A percentile compares a stretch with the other conserved stretches of the same genome.
Evolutionary conservation across 2,113 vertebrate species (phyloP).

Genomic region (Thamnaconus septentrionalis): DNA sequence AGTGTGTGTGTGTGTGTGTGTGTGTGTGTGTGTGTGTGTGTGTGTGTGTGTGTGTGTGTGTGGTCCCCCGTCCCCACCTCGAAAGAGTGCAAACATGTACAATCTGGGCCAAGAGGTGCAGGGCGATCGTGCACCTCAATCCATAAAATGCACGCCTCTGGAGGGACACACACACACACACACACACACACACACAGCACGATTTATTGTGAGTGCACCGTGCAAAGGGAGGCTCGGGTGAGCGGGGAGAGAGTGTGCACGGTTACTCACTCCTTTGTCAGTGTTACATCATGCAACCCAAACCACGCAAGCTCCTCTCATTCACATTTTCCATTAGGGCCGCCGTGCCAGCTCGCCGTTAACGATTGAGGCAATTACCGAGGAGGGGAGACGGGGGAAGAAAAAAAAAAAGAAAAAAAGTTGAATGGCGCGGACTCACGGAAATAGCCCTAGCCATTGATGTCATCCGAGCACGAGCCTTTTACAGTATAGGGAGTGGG

Average conservation of each 20-base stretch:
- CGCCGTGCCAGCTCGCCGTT: constrained; percentile 61
- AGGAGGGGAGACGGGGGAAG: constrained; percentile 16
- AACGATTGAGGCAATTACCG: constrained; percentile 59
- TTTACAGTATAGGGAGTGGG: background rate
- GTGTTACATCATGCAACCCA: constrained; percentile 74
- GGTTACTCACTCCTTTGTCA: constrained; percentile 75
- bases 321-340: constrained; percentile 73
- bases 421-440: background rate
- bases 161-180: no score
- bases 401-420: background rate
- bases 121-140: background rate
- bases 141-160: background rate
- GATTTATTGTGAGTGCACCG: constrained; percentile 1
- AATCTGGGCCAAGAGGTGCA: background rate
- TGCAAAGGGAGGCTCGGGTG: constrained; percentile 24
- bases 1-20: background rate
- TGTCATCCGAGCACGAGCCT: no score
- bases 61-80: background rate
- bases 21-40: background rate
- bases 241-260: constrained; percentile 42
- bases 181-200: no score
- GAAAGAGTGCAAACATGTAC: background rate
- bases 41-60: no score
- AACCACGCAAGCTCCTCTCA: constrained; percentile 62
- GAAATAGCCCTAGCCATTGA: no score